phyloP scores from a whole-genome alignment of 1,140 invertebrate genomes.

The Aphelinus atriplicis region DNA sequence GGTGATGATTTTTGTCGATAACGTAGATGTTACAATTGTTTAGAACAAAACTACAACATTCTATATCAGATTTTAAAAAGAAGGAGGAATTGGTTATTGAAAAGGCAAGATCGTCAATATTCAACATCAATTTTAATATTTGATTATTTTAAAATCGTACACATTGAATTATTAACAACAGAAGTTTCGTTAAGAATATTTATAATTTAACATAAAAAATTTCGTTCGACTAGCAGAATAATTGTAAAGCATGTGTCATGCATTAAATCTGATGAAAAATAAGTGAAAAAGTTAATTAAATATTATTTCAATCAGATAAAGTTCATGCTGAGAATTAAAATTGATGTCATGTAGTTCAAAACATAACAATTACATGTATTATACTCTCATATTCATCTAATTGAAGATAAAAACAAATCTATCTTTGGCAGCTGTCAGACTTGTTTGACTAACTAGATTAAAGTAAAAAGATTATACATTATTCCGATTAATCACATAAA shows the following conservation, averaged over 20 bases:
- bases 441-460: conserved; percentile 29
- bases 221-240: background rate
- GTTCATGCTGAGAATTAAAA: conserved; percentile 12
- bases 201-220: conserved; percentile 6
- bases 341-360: background rate
- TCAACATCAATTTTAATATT: conserved; percentile 26
- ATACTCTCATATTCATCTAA: conserved; percentile 11
- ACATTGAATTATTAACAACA: conserved; percentile 9
- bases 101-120: background rate
- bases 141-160: conserved; percentile 23
- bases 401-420: conserved; percentile 22
- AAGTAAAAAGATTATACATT: background rate
- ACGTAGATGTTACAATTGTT: background rate
- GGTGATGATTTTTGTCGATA: background rate
- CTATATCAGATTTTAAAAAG: background rate
- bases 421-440: conserved; percentile 41
- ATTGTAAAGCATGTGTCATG: too few relatives aligned
- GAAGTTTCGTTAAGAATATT: conserved; percentile 21
- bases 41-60: too few relatives aligned
- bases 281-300: too few relatives aligned
- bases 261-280: too few relatives aligned
- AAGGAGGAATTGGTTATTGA: background rate
- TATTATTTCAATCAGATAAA: background rate
- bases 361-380: background rate
- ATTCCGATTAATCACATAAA: background rate